These are phyloP conservation scores for Chionomys nivalis DNA, from an alignment of 2,113 vertebrate species.

Conservation along the genomic window DNA sequence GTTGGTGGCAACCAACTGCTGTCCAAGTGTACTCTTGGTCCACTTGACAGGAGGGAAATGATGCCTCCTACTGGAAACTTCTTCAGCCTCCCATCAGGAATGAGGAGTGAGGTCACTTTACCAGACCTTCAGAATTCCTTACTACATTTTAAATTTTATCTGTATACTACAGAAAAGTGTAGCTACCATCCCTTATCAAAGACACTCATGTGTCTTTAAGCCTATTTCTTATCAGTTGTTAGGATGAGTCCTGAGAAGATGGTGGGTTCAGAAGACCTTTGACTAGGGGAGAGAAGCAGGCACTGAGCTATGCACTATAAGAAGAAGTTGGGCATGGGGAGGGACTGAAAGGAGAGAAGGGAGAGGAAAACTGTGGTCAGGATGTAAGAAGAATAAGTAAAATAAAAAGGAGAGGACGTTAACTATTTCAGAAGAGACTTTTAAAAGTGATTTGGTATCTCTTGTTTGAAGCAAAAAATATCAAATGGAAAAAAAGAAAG, in stretches of 20 bases:
- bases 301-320: background rate
- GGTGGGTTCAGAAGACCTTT: background rate
- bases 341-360: too few species aligned
- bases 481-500: too few species aligned
- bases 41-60: background rate
- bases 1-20: background rate
- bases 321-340: background rate
- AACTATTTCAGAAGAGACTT: background rate
- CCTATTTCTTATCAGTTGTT: background rate
- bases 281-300: background rate
- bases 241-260: background rate
- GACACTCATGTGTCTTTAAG: background rate
- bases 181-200: background rate
- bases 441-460: background rate
- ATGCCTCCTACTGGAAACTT: background rate
- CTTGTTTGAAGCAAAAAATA: too few species aligned
- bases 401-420: too few species aligned
- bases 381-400: too few species aligned
- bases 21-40: background rate
- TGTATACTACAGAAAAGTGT: background rate
- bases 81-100: too few species aligned
- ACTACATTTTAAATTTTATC: background rate
- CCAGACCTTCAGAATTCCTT: too few species aligned
- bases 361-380: too few species aligned
- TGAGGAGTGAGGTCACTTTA: background rate